These are phyloP conservation scores for Alviniconcha strummeri DNA, from an alignment of 2,888 invertebrate genomes.

Conservation along the genomic window DNA sequence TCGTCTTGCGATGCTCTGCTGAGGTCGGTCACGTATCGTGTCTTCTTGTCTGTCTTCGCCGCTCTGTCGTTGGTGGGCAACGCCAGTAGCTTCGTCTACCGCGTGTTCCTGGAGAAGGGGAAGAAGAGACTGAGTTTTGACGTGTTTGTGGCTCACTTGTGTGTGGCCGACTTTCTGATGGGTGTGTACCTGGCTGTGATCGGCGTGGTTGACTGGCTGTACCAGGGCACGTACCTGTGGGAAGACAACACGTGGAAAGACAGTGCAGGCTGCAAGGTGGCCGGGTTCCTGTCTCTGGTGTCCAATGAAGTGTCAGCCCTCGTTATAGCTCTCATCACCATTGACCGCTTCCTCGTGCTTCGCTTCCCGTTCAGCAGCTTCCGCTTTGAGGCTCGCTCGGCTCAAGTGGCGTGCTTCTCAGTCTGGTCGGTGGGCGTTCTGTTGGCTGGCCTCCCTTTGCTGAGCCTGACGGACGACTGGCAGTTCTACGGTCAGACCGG, in stretches of 20 bases:
- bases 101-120: not conserved
- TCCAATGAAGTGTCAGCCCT: too few relatives aligned
- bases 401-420: too few relatives aligned
- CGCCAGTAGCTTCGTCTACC: too few relatives aligned
- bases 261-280: slow-evolving; percentile 48
- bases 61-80: too few relatives aligned
- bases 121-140: slow-evolving; percentile 14
- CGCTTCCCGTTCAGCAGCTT: too few relatives aligned
- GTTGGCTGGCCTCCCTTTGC: too few relatives aligned
- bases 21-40: too few relatives aligned
- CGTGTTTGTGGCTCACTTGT: slow-evolving; percentile 37
- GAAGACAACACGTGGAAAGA: slow-evolving; percentile 50
- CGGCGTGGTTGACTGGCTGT: slow-evolving; percentile 47
- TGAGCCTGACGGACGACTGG: too few relatives aligned
- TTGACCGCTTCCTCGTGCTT: too few relatives aligned
- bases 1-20: not conserved
- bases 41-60: not conserved
- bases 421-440: too few relatives aligned
- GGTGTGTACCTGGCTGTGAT: slow-evolving; percentile 52
- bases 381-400: too few relatives aligned
- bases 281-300: slow-evolving; percentile 50
- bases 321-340: too few relatives aligned
- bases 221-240: slow-evolving; percentile 51
- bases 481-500: slow-evolving; percentile 64
- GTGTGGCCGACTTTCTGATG: slow-evolving; percentile 46